Evolutionary conservation across 2,888 invertebrate species (phyloP).

Genomic region (Tetragonula carbonaria): DNA sequence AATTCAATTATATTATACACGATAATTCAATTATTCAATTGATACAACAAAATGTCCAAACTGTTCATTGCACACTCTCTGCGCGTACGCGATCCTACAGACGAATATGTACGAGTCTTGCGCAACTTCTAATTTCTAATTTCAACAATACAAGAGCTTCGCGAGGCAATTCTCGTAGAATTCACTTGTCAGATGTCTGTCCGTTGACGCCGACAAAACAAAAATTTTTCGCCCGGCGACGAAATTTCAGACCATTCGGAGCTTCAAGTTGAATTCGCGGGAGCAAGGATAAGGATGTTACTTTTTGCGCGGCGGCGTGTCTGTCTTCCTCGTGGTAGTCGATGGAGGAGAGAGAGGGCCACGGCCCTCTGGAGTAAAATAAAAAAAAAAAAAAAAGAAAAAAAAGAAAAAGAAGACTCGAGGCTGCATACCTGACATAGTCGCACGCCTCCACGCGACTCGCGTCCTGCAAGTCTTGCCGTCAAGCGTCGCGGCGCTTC

Average conservation of each 20-base stretch:
- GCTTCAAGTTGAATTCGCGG: constrained; percentile 22
- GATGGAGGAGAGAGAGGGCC: constrained; percentile 41
- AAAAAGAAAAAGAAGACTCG: constrained; percentile 45
- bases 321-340: constrained; percentile 32
- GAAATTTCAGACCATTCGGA: not conserved
- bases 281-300: constrained; percentile 68
- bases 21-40: too few species aligned
- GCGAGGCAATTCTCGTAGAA: not conserved
- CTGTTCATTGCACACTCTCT: not conserved
- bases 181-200: not conserved
- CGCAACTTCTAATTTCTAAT: not conserved
- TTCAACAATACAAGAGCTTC: not conserved
- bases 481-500: constrained; percentile 33
- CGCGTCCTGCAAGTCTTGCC: constrained; percentile 60
- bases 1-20: too few species aligned
- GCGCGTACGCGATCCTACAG: not conserved
- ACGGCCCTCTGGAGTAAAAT: constrained; percentile 21
- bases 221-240: not conserved
- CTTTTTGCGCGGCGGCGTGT: constrained; percentile 51
- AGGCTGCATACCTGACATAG: constrained; percentile 77
- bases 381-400: constrained; percentile 77
- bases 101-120: not conserved
- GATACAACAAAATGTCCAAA: not conserved
- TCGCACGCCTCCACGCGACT: constrained; percentile 80
- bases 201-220: not conserved